phyloP scores from a whole-genome alignment of 2,888 invertebrate genomes.

The Xanthorhoe designata region DNA sequence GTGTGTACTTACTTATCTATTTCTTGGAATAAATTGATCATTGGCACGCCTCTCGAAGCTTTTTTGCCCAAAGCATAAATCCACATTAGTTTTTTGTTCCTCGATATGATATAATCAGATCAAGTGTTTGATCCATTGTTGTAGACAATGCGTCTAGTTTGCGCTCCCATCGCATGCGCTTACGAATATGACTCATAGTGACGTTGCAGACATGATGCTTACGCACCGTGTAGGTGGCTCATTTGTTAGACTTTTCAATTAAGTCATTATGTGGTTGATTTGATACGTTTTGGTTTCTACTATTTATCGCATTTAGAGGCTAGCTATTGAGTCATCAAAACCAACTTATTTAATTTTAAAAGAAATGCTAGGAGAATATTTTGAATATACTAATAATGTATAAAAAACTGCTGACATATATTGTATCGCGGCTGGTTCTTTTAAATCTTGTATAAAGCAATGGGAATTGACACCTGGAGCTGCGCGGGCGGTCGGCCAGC shows the following conservation, averaged over 20 bases:
- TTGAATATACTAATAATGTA: background rate
- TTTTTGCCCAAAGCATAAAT: conserved; percentile 55
- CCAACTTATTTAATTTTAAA: background rate
- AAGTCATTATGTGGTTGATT: conserved; percentile 50
- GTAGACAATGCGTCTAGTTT: conserved; percentile 79
- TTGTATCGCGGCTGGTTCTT: background rate
- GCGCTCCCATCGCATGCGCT: conserved; percentile 70
- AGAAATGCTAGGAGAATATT: background rate
- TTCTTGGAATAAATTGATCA: conserved; percentile 31
- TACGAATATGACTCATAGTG: conserved; percentile 68
- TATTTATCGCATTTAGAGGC: conserved; percentile 9
- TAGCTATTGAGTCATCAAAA: background rate
- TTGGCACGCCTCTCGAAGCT: conserved; percentile 29
- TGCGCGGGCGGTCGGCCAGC: conserved; percentile 19
- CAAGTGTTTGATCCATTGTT: conserved; percentile 77
- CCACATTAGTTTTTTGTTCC: conserved; percentile 66
- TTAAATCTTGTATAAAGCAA: background rate
- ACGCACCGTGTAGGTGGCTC: conserved; percentile 64
- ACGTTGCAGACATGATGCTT: conserved; percentile 67
- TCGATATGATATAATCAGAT: conserved; percentile 77
- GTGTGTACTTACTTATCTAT: conserved; percentile 21
- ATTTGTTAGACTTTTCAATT: conserved; percentile 57
- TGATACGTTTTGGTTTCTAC: conserved; percentile 38
- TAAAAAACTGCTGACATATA: background rate
- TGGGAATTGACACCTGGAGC: conserved; percentile 28